These are phyloP conservation scores for Tringa solitaria DNA, from an alignment of 2,113 vertebrate species.

Conservation along the genomic window DNA sequence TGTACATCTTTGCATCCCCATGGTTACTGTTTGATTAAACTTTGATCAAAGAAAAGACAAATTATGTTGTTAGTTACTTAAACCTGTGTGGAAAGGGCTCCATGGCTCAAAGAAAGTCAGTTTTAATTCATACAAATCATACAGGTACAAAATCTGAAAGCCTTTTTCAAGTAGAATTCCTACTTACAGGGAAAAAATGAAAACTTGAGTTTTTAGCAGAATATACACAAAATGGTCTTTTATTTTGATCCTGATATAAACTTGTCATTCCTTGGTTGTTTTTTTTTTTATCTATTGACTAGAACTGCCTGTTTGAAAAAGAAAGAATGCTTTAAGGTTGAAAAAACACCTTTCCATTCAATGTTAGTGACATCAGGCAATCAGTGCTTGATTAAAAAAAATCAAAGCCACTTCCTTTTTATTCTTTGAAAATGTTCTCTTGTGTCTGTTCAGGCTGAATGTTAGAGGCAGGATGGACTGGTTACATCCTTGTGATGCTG, in stretches of 20 bases:
- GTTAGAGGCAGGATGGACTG: not conserved
- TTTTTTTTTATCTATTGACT: not conserved
- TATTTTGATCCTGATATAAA: not conserved
- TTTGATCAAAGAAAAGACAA: constrained; percentile 39
- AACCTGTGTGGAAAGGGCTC: not conserved
- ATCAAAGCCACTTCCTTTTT: constrained; percentile 11
- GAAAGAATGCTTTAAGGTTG: not conserved
- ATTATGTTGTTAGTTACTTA: not conserved
- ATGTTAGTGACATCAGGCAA: not conserved
- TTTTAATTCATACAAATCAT: not conserved
- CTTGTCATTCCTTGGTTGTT: not conserved
- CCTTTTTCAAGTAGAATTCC: not conserved
- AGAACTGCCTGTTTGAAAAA: not conserved
- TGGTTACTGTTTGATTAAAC: constrained; percentile 60
- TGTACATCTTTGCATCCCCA: constrained; percentile 28
- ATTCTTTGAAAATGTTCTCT: not conserved
- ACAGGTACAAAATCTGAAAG: not conserved
- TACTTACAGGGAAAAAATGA: not conserved
- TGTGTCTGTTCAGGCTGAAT: not conserved
- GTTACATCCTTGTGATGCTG: not conserved
- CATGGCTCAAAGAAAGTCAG: not conserved
- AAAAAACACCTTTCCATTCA: not conserved
- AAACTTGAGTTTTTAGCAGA: not conserved
- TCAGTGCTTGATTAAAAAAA: not conserved
- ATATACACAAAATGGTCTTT: not conserved